Evolutionary conservation across 23 tunicate species (phyloP), one percentile per base, ranked within the genome.

Genomic region (Trididemnum miniatum): DNA sequence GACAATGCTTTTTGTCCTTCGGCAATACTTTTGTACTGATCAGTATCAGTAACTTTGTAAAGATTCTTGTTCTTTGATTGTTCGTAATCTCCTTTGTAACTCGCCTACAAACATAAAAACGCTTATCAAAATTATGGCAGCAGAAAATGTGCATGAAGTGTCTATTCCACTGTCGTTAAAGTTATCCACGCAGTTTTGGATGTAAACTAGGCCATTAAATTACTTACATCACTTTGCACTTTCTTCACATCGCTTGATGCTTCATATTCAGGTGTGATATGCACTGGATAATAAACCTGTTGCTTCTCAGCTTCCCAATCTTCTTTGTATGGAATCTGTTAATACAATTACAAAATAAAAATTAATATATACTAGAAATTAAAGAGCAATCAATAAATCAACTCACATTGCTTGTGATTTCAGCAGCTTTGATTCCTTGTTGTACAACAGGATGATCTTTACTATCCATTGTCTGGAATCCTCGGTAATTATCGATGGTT

Each of bases 391-490:
- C 15, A 7, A 9, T 27, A 23, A 24, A 27, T 5, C 23, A 63
- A 9, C 71, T 63, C 71, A 63, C 71, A 27, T 63, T 63, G 31
- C 31, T 80, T 32, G 73, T 78, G 50, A 96, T 65, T 59, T 91
- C 97, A 77, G 95, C 91, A 84, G 91, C 99, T 80, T 84, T 82
- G 67, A 88, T 85, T 72, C 99, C 99, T 63, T 86, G 90, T 63
- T 84, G 85, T 34, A 96, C 99, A 87, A 88, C 89, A 35, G 99
- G 99, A 88, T 96, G 99, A 22, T 84, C 87, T 76, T 82, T 88
- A 64, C 89, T 82, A 82, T 96, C 97, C 99, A 96, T 96, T 15
- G 90, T 89, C 80, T 91, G 96, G 65, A 81, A 96, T 51, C 99
- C 99, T 59, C 89, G 69, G 64, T 87, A 87, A 18, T 71, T 37